These are phyloP conservation scores for Neosilurus mollespiculum DNA, from an alignment of 2,797 vertebrate genomes.

Conservation along the genomic window DNA sequence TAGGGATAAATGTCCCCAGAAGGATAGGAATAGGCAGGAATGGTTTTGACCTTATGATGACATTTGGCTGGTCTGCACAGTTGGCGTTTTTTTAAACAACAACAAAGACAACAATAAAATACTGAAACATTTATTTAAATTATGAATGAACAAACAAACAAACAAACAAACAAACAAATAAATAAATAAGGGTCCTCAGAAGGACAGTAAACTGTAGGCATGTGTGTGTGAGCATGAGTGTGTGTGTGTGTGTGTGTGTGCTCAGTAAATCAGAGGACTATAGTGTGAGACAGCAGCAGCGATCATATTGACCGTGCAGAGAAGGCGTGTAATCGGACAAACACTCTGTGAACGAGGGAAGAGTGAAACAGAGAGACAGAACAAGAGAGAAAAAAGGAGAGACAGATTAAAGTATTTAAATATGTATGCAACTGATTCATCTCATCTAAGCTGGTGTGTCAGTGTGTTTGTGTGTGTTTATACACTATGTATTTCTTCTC, in stretches of 20 bases:
- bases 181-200: neutral
- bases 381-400: neutral
- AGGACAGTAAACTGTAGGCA: neutral
- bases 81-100: no score
- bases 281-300: neutral
- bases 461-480: slow-evolving; percentile 23
- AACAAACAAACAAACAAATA: no score
- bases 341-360: slow-evolving; percentile 12
- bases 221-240: neutral
- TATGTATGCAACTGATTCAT: neutral
- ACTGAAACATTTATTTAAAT: no score
- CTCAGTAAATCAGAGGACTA: neutral
- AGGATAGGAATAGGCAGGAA: no score
- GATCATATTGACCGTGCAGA: neutral
- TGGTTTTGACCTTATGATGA: no score
- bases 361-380: neutral
- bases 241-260: neutral
- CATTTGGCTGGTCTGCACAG: no score
- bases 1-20: no score
- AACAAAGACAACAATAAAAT: no score
- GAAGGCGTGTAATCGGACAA: slow-evolving; percentile 23
- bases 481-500: neutral
- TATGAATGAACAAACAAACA: no score
- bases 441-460: neutral
- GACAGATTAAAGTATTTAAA: slow-evolving; percentile 9